A percentile compares a stretch with the other conserved stretches of the same genome.
Evolutionary conservation across 2,888 invertebrate species (phyloP).

Genomic region (Drosophila subsilvestris): DNA sequence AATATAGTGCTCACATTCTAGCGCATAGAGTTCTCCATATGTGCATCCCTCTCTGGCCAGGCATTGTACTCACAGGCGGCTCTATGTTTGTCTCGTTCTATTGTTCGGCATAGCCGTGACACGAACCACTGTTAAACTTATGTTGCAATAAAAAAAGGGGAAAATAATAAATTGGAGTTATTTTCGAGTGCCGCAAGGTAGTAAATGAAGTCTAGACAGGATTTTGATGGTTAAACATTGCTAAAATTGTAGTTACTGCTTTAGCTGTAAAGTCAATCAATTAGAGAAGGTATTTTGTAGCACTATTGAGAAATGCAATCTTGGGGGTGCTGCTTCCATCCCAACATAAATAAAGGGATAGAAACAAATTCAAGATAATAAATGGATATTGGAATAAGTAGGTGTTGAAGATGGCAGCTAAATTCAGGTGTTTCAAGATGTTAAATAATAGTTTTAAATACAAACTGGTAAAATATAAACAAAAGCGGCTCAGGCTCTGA

Average conservation of each 20-base stretch:
- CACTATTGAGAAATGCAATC: background rate
- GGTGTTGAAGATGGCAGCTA: too few relatives aligned
- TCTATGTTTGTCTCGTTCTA: conserved; percentile 16
- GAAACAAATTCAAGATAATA: too few relatives aligned
- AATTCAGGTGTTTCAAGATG: too few relatives aligned
- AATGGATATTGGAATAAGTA: too few relatives aligned
- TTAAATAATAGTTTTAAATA: too few relatives aligned
- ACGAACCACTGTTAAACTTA: conserved; percentile 55
- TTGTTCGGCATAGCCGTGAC: conserved; percentile 41
- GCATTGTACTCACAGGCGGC: background rate
- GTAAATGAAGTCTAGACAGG: conserved; percentile 17
- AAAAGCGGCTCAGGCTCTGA: background rate
- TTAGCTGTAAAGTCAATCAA: background rate
- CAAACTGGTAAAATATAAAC: too few relatives aligned
- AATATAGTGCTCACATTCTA: too few relatives aligned
- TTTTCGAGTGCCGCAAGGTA: background rate
- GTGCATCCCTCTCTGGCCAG: conserved; percentile 20
- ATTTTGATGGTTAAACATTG: background rate
- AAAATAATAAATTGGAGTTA: conserved; percentile 15
- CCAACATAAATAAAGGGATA: too few relatives aligned
- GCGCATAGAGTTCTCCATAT: background rate
- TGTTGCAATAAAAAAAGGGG: conserved; percentile 34
- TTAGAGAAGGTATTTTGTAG: background rate
- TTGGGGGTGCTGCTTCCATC: background rate
- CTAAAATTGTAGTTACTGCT: background rate